A percentile compares a stretch with the other conserved stretches of the same genome.
phyloP scores from a whole-genome alignment of 2,113 vertebrate species.

The Crotalus tigris region DNA sequence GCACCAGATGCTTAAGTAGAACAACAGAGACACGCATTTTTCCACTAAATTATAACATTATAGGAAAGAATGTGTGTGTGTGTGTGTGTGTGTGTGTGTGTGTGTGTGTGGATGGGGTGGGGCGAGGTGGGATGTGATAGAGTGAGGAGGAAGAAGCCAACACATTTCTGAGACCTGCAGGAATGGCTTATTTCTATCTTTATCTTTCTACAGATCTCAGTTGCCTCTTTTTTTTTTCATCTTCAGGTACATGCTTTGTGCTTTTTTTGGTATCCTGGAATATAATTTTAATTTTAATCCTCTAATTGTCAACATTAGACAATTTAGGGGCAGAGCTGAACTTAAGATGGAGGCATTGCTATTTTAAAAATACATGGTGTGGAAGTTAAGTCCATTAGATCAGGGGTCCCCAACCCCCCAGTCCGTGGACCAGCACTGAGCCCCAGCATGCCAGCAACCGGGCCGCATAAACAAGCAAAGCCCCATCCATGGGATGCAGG shows the following conservation, averaged over 20 bases:
- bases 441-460: no score
- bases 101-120: not conserved
- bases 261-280: not conserved
- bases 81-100: not conserved
- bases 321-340: slow-evolving; percentile 4
- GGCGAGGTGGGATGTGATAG: not conserved
- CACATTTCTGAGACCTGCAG: not conserved
- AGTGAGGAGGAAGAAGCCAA: not conserved
- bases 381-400: not conserved
- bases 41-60: slow-evolving; percentile 32
- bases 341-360: not conserved
- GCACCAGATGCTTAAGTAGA: slow-evolving; percentile 20
- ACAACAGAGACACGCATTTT: slow-evolving; percentile 14
- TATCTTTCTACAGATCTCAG: not conserved
- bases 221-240: not conserved
- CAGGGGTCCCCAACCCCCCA: no score
- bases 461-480: no score
- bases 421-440: no score
- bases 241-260: not conserved
- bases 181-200: not conserved
- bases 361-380: not conserved
- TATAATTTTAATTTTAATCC: not conserved
- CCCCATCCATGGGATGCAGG: no score
- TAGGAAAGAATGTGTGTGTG: not conserved
- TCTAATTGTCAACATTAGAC: not conserved